Percentiles rank a stretch among this genome's conserved stretches.
phyloP scores from a whole-genome alignment of 2,797 vertebrate genomes.

The Tapera naevia region DNA sequence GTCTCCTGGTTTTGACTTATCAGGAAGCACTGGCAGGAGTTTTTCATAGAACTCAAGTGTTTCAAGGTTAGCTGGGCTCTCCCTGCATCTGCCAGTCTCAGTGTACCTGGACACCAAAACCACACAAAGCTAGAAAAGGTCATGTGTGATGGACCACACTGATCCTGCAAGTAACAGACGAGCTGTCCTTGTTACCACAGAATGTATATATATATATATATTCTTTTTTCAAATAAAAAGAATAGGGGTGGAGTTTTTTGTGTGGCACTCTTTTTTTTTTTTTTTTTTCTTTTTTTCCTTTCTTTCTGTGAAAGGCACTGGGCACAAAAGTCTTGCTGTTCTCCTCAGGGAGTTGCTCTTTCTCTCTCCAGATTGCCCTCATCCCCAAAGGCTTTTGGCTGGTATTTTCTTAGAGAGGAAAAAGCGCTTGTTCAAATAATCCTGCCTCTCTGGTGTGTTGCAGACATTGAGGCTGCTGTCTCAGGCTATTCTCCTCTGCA shows the following conservation, averaged over 20 bases:
- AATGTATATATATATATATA: neutral
- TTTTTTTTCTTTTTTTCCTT: too few relatives aligned
- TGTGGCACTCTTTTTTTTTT: neutral
- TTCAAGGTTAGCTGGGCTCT: neutral
- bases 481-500: neutral
- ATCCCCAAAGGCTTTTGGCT: neutral
- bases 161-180: neutral
- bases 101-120: neutral
- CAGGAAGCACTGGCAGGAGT: neutral
- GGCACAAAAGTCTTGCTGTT: neutral
- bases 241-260: neutral
- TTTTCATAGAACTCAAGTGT: neutral
- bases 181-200: neutral
- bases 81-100: neutral
- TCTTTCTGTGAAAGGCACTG: neutral
- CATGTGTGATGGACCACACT: rapidly evolving
- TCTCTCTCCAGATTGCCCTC: neutral
- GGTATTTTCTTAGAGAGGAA: neutral
- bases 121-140: neutral
- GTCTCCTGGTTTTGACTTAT: neutral
- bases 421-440: neutral
- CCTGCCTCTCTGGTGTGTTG: neutral
- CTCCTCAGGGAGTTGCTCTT: neutral
- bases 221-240: neutral
- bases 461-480: neutral